phyloP scores from a whole-genome alignment of 2,797 vertebrate genomes.

The Anguilla anguilla region DNA sequence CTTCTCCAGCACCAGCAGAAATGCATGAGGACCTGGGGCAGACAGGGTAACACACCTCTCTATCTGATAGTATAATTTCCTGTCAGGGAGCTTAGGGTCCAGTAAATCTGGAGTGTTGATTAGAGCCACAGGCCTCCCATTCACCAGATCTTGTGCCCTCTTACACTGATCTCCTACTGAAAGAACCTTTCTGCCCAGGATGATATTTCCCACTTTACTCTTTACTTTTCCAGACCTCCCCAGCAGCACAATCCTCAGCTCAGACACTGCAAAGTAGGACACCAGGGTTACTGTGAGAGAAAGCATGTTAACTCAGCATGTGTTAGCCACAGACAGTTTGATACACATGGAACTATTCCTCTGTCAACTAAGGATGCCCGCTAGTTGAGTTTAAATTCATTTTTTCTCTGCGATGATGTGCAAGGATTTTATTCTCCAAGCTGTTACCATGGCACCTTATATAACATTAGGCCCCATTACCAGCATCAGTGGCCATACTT shows the following conservation, averaged over 20 bases:
- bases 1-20: background rate
- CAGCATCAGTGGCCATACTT: no score
- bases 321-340: no score
- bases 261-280: background rate
- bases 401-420: no score
- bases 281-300: background rate
- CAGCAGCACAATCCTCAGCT: background rate
- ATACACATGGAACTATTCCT: no score
- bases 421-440: no score
- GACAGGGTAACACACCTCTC: conserved; percentile 6
- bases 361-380: no score
- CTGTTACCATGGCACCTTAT: no score
- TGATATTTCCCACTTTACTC: background rate
- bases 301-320: no score
- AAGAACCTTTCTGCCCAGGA: background rate
- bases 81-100: background rate
- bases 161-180: background rate
- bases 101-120: conserved; percentile 37
- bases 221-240: background rate
- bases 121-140: conserved; percentile 21
- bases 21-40: conserved; percentile 23
- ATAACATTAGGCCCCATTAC: no score
- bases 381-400: background rate
- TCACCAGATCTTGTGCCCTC: background rate
- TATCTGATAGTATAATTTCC: background rate